Conservation (phyloP, 2,888 invertebrate genomes). For the Cerastis leucographa region DNA sequence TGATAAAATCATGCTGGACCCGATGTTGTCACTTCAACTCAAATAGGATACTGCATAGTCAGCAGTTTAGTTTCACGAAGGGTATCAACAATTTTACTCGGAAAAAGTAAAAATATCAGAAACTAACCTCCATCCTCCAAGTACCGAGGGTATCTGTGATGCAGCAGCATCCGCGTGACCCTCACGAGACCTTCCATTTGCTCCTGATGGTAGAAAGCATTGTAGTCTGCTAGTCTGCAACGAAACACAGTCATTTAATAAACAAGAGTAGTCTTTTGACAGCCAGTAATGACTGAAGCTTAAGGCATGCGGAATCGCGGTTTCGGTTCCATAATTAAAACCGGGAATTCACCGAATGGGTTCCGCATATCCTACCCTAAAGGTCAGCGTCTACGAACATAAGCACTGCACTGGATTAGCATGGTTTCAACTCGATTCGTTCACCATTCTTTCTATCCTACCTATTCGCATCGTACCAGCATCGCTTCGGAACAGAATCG, state of each 20-base stretch:
- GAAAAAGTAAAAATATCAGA: neutral
- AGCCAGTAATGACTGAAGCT: neutral
- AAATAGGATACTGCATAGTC: too few species aligned
- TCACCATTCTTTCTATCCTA: neutral
- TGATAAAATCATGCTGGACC: too few species aligned
- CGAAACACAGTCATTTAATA: neutral
- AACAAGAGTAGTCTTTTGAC: neutral
- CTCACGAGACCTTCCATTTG: conserved; percentile 96
- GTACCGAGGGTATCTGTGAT: conserved; percentile 95
- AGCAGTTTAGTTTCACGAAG: too few species aligned
- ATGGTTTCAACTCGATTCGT: neutral
- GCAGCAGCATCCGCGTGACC: conserved; percentile 94
- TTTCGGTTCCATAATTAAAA: too few species aligned
- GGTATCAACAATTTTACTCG: neutral
- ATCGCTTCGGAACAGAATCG: neutral
- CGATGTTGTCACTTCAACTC: too few species aligned
- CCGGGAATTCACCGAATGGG: too few species aligned
- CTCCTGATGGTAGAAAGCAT: conserved; percentile 97
- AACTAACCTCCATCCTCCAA: conserved; percentile 93
- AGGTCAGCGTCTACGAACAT: neutral
- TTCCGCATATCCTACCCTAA: neutral
- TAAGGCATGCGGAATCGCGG: too few species aligned
- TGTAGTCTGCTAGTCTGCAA: conserved; percentile 94
- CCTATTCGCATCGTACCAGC: neutral
- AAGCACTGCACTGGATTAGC: neutral